Conservation (phyloP, 1,140 invertebrate species). For the Nasonia vitripennis region DNA sequence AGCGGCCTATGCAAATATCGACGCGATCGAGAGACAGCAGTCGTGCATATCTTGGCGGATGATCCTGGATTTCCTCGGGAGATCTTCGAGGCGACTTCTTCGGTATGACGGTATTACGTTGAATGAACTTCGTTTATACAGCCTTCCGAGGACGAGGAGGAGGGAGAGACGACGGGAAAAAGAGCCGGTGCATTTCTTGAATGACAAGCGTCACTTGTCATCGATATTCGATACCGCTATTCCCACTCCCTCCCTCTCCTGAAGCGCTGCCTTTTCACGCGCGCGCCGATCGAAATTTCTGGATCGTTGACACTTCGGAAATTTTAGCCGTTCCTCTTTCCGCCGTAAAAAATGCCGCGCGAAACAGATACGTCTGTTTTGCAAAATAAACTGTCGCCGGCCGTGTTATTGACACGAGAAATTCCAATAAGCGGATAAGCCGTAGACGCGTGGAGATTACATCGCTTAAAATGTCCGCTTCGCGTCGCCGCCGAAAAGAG, state of each 20-base stretch:
- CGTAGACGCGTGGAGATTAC: too few species aligned
- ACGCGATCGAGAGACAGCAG: too few species aligned
- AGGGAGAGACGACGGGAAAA: not conserved
- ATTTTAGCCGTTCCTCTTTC: not conserved
- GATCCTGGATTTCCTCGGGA: not conserved
- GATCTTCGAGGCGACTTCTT: not conserved
- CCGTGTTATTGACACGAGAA: not conserved
- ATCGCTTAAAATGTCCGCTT: too few species aligned
- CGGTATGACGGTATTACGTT: not conserved
- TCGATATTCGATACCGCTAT: conserved; percentile 28
- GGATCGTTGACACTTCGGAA: conserved; percentile 1
- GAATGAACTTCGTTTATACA: not conserved
- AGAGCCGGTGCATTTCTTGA: not conserved
- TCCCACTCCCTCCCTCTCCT: not conserved
- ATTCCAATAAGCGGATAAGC: not conserved
- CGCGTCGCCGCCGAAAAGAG: too few species aligned
- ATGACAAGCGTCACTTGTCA: conserved; percentile 6
- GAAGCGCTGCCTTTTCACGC: not conserved
- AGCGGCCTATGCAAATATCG: too few species aligned
- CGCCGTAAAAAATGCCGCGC: not conserved
- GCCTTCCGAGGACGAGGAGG: not conserved
- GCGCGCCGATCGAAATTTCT: conserved; percentile 5
- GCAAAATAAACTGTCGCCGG: not conserved
- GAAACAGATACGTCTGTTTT: not conserved
- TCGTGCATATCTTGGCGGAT: not conserved